These are phyloP conservation scores for Eristalis arbustorum DNA, from an alignment of 2,888 invertebrate species.

Conservation along the genomic window DNA sequence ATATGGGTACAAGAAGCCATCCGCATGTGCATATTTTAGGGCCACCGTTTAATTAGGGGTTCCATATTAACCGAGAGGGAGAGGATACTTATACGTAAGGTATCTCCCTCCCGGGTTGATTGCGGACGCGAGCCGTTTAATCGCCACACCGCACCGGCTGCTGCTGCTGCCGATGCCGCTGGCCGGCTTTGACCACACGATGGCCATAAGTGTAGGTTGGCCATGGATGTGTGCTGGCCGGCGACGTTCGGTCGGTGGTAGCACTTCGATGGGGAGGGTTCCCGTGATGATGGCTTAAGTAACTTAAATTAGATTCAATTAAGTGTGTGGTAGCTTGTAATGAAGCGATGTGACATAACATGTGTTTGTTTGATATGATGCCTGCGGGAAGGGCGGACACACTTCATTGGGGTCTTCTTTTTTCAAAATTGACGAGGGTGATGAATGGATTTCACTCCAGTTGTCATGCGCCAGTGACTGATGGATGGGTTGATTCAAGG, in stretches of 20 bases:
- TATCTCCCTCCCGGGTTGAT: conserved; percentile 51
- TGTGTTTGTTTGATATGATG: neutral
- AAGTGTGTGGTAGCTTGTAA: conserved; percentile 11
- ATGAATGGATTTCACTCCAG: neutral
- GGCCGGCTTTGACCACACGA: conserved; percentile 23
- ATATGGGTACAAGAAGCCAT: conserved; percentile 76
- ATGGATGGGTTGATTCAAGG: neutral
- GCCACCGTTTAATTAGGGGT: conserved; percentile 80
- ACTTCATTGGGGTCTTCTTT: neutral
- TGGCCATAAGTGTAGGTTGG: conserved; percentile 6
- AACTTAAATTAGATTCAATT: conserved; percentile 47
- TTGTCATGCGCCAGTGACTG: neutral
- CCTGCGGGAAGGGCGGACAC: neutral
- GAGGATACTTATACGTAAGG: neutral
- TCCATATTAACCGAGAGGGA: conserved; percentile 43
- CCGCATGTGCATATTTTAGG: conserved; percentile 79
- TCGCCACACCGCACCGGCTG: conserved; percentile 29
- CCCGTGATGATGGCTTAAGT: conserved; percentile 44
- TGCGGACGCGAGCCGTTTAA: conserved; percentile 63
- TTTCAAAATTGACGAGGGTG: neutral
- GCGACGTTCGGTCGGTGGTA: neutral
- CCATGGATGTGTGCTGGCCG: neutral
- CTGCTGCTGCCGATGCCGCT: neutral
- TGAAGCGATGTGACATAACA: neutral
- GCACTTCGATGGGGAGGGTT: neutral